Evolutionary conservation across 1,140 invertebrate species (phyloP).

Genomic region (Popillia japonica): DNA sequence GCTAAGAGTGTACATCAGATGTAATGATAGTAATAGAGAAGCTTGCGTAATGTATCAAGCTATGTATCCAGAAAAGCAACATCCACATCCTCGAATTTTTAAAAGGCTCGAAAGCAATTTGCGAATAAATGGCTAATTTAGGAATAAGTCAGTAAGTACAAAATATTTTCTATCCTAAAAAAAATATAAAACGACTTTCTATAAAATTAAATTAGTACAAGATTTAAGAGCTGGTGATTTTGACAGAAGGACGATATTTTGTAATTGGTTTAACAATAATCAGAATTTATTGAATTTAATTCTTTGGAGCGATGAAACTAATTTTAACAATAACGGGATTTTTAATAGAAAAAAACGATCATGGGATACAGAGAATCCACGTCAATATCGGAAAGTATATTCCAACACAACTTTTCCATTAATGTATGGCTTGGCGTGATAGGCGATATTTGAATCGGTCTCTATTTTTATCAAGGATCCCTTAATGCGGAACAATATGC

Average conservation of each 20-base stretch:
- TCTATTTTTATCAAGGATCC: constrained; percentile 31
- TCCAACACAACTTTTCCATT: constrained; percentile 34
- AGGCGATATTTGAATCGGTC: neutral
- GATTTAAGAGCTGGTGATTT: constrained; percentile 38
- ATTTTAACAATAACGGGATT: constrained; percentile 37
- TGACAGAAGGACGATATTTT: constrained; percentile 30
- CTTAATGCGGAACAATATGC: constrained; percentile 37
- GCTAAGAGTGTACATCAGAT: constrained; percentile 33
- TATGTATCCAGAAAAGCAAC: constrained; percentile 36
- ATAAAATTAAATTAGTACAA: constrained; percentile 41
- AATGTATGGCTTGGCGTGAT: constrained; percentile 14
- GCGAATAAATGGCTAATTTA: constrained; percentile 39
- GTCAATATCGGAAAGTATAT: constrained; percentile 10
- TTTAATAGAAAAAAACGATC: constrained; percentile 30
- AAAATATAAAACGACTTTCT: constrained; percentile 33
- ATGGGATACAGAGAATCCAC: constrained; percentile 37
- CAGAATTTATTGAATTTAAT: constrained; percentile 40
- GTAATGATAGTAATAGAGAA: constrained; percentile 30
- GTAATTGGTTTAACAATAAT: constrained; percentile 37
- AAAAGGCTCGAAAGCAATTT: constrained; percentile 37
- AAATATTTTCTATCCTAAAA: constrained; percentile 40
- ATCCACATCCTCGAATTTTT: constrained; percentile 36
- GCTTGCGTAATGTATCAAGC: constrained; percentile 30
- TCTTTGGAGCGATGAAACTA: constrained; percentile 39
- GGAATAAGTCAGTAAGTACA: constrained; percentile 39